Evolutionary conservation across 1,140 invertebrate genomes (phyloP), one percentile per base, ranked within the genome.

Genomic region (Papilio polyxenes): DNA sequence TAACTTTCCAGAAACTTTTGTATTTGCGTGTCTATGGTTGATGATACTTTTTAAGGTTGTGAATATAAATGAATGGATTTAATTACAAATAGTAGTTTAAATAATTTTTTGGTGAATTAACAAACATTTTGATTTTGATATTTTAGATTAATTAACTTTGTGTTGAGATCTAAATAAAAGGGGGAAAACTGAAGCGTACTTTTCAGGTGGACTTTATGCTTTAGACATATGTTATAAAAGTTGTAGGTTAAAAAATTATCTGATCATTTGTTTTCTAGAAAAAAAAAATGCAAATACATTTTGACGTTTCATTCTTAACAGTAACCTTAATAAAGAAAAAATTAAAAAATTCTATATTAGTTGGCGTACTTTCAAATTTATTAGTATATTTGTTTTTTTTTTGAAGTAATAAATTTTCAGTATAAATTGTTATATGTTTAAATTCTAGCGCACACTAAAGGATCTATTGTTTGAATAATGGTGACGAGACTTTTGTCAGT

Each of bases 361-460:
- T 40, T 74, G 13, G 11, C 69, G 37, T 44, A 75, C 5, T 62
- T 62, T 20, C n/a, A 5, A 20, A 23, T 20, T 51, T 1, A 59
- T 40, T 78, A 78, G 76, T 78, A 31, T 31, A 49, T 17, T 74
- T 76, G 75, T 49, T 48, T 48, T 48, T 49, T 48, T 48, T 48
- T 20, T 44, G 11, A 79, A 7, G 48, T 56, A 80, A 80, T 48
- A 59, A 80, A 48, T 13, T 20, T 37, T 49, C 31, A 59, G 78
- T 82, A 80, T 84, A 82, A 82, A 84, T 81, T 77, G 81, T 80
- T 87, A 80, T 88, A 83, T 92, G 84, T 93, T 94, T 91, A 83
- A 88, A 92, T 94, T 94, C 89, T 94, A 94, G 92, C 93, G 92
- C 92, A 89, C 92, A 90, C 89, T 92, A 88, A 93, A 91, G 93